Base-by-base conservation (phyloP, 1,140 invertebrate species). In the Drosophila suzukii region DNA sequence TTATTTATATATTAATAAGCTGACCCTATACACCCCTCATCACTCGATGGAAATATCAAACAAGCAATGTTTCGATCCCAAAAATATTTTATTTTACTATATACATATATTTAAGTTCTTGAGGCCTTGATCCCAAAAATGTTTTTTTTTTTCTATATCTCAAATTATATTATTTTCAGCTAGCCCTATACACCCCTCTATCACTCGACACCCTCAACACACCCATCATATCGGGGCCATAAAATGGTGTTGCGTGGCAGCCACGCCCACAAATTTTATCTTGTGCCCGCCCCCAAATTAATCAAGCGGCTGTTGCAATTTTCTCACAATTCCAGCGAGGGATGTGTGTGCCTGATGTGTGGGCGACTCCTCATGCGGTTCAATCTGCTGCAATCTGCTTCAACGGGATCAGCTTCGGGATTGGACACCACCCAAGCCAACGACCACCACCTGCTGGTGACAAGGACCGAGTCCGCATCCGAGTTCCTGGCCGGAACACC, bases 271-370 rank as follows among this genome's bases (percentile, higher is more conserved):
- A 81, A 84, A 75, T 81, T 90, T 84, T 61, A 68, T 63, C 67
- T 75, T 24, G 57, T 65, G 39, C 20, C 79, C 84, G 84, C 84
- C 83, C 84, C 12, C 54, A 80, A 89, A 89, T 89, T 84, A 89
- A 89, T 89, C 85, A 89, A 89, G 81, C 85, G 79, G 65, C 85
- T 90, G 77, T 81, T 81, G 85, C 73, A 81, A 89, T 85, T 81
- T 74, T 83, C 59, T 30, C 63, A 56, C 43, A 59, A 49, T 32
- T 30, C 20, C 43, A 43, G 13, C 30, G 36, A 38, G 12, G 43
- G 32, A 43, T 17, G 11, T n/a, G 20, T 44, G 51, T n/a, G 11
- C 17, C 15, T 44, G 43, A 38, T 32, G 50, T 58, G 10, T 58
- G 24, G 20, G 51, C 54, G 46, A 38, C 15, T 63, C 34, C 55